These are phyloP conservation scores for Sogatella furcifera DNA, from an alignment of 1,140 invertebrate species.

Conservation along the genomic window DNA sequence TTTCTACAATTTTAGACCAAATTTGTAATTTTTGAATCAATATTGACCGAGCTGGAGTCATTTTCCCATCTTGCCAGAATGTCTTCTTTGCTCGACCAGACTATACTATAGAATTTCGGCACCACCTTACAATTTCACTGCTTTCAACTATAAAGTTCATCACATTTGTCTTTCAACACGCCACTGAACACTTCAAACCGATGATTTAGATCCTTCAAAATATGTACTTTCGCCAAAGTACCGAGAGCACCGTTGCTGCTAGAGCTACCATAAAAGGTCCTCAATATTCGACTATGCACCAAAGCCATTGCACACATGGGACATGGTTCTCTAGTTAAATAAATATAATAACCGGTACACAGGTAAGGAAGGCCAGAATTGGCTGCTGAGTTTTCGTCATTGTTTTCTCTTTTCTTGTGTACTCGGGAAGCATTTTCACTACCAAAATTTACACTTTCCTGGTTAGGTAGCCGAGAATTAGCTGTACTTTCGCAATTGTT, in stretches of 20 bases:
- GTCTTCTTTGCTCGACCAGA: too few species aligned
- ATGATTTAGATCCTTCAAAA: constrained; percentile 74
- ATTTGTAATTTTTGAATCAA: too few species aligned
- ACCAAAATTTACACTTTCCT: too few species aligned
- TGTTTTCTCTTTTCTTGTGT: not conserved
- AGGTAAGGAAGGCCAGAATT: constrained; percentile 53
- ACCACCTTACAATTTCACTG: too few species aligned
- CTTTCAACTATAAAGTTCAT: not conserved
- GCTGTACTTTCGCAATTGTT: not conserved
- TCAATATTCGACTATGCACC: constrained; percentile 70
- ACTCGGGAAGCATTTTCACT: not conserved
- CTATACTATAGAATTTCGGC: too few species aligned
- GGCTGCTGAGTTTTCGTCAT: not conserved
- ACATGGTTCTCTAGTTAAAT: constrained; percentile 78
- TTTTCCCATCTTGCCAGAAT: too few species aligned
- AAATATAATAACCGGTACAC: constrained; percentile 82
- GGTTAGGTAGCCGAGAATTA: too few species aligned
- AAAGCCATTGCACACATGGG: constrained; percentile 90
- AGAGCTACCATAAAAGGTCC: constrained; percentile 64
- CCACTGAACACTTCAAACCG: constrained; percentile 69
- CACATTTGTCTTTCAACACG: constrained; percentile 25
- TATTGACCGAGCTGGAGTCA: too few species aligned
- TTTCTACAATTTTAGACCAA: too few species aligned
- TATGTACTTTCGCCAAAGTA: constrained; percentile 61
- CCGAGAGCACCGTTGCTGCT: constrained; percentile 53